Evolutionary conservation across 2,113 vertebrate genomes (phyloP), one percentile per base, ranked within the genome.

Genomic region (Tiliqua scincoides): DNA sequence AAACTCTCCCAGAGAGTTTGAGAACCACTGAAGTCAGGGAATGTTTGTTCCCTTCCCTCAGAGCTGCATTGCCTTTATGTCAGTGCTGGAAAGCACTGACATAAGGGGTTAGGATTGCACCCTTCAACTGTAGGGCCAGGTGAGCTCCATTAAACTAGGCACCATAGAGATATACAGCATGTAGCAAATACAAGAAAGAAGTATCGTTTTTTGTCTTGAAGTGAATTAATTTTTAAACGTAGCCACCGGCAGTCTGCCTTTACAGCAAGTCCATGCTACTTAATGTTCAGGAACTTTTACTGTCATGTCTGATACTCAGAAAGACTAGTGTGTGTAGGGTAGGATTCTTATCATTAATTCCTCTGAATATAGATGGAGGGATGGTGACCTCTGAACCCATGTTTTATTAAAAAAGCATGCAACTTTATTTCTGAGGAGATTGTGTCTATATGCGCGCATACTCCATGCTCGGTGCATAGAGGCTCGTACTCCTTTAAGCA

Each of bases 391-490:
- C 71, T 3, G 73, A 68, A 79, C 74, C 84, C 62, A 74, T 61
- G 52, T 37, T 79, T 62, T 71, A 43, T 40, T 23, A 81, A 89
- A 84, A 18, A 25, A 86, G 74, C 25, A 85, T 79, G 17, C 30
- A 4, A 17, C 43, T 87, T 89, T 84, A 20, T 82, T 73, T 35
- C 89, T 88, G 87, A 59, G 71, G 83, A 48, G 43, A 48, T 4
- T n/a, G 1, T 0, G 14, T 48, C 12, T 14, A 78, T 1, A 23
- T 43, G 12, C 18, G 43, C 37, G 35, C 0, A 0, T 54, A n/a
- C n/a, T n/a, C n/a, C 86, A 88, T 62, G 67, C 15, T 27, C n/a
- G 25, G 0, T 82, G 68, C 84, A 17, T 83, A 20, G 52, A 85
- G 35, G 25, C 43, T 71, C 37, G 62, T 17, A 27, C 17, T 40